Conservation (phyloP, 2,113 vertebrate species). For the Microcebus ravelobensis region DNA sequence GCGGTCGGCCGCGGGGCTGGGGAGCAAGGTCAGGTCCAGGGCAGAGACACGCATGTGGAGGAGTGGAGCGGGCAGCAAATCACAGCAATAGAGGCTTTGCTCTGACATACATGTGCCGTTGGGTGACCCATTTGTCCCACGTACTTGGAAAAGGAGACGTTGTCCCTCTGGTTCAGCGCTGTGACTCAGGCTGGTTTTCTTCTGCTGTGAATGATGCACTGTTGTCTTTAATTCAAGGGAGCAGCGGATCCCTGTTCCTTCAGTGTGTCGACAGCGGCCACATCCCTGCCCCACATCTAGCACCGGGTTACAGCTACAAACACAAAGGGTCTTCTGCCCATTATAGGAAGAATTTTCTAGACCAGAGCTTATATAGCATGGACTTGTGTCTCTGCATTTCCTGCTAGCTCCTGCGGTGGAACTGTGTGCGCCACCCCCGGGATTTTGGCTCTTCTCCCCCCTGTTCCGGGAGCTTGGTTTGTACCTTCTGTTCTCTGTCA, state of each 20-base stretch:
- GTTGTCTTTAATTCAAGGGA: not conserved
- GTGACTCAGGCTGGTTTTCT: not conserved
- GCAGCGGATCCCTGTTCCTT: not conserved
- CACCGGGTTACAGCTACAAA: no score
- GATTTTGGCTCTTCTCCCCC: not conserved
- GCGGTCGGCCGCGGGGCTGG: fast-evolving
- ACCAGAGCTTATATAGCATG: not conserved
- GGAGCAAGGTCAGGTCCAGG: not conserved
- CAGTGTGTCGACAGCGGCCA: not conserved
- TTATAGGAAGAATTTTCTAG: not conserved
- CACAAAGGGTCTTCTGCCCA: not conserved
- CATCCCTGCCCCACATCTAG: not conserved
- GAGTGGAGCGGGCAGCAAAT: fast-evolving
- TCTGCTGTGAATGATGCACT: fast-evolving
- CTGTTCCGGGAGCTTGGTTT: not conserved
- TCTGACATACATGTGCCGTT: no score
- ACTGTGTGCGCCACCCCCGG: not conserved
- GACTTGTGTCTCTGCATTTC: fast-evolving
- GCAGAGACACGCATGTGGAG: no score
- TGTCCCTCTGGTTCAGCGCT: not conserved
- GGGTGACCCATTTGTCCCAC: not conserved
- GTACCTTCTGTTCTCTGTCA: fast-evolving
- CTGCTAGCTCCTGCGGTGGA: not conserved
- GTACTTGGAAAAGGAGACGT: not conserved
- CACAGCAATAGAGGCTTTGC: not conserved